Base-by-base conservation (phyloP, 2,113 vertebrate genomes). In the Ameiurus melas region DNA sequence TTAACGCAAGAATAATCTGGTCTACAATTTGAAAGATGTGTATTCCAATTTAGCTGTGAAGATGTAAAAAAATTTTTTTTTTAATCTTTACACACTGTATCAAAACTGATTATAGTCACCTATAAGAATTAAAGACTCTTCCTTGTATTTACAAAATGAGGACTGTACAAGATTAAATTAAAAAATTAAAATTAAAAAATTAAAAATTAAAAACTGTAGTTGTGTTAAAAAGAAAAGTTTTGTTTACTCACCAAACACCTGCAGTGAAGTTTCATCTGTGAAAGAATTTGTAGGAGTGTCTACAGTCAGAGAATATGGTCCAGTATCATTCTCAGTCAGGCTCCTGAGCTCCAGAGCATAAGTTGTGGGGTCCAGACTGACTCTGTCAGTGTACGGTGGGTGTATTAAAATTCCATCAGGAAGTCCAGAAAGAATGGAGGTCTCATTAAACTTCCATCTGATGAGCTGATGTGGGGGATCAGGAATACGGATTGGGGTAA, bases 311-410 rank as follows among this genome's bases (percentile, higher is more conserved):
- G 0, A 0, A 84, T 93, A 94, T 2, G 1, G 0, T 90, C 93
- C 94, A 78, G 1, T 83, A 73, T 95, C 94, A 53, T 0, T 17
- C 5, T 75, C 7, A 86, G 73, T 0, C 85, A 95, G 86, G 64
- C 66, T 78, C 36, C 86, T 85, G 90, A 95, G 93, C 89, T 91
- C 87, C 89, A 94, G 90, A 90, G 93, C 92, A 4, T 62, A 91
- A 86, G 86, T 92, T 68, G 13, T 83, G 0, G 0, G 2, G 78
- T 90, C 70, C 71, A 92, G 4, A 3, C 20, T 17, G n/a, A 25
- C 58, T 86, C 88, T 83, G 43, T 0, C 60, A 5, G 0, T 1
- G 39, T 86, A 89, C 10, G 53, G 27, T 14, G 20, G 0, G 20
- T 0, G 0, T n/a, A n/a, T n/a, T n/a, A n/a, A n/a, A n/a, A n/a